Base-by-base conservation (phyloP, 2,113 vertebrate genomes). In the Eurystomus gularis region DNA sequence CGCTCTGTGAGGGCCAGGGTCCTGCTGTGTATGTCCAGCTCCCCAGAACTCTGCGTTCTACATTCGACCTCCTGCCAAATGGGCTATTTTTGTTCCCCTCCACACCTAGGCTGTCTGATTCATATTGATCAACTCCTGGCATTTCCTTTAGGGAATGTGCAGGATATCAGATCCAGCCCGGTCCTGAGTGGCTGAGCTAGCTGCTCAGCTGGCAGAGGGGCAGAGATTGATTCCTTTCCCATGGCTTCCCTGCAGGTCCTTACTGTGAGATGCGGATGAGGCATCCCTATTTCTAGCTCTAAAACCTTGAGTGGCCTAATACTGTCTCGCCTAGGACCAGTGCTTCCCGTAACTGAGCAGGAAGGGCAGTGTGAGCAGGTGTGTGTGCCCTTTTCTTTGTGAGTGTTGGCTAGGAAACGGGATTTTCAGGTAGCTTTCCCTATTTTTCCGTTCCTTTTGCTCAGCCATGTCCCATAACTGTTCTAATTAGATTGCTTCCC, bases 101-200 rank as follows among this genome's bases (percentile, higher is more conserved):
- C 51, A 46, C 15, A 35, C 9, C 17, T 6, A 2, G 25, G 11
- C 37, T 66, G 73, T 39, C 54, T 2, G 0, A 0, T 28, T 88
- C 28, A 51, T 40, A 13, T 7, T 40, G 39, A 60, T 55, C 62
- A 19, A 1, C 10, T 76, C 58, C 46, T 61, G 52, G 51, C 5
- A 5, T 31, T 93, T 83, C 54, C 65, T 39, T 18, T 29, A 13
- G 10, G 76, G 19, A 2, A 0, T 57, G 40, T 28, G 84, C 44
- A 73, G 68, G 1, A 0, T 6, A 0, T 8, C 35, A 33, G 39
- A 70, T 29, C 29, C 46, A 35, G 57, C 55, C 48, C 2, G 0
- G 19, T 58, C 37, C 24, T 1, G 19, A 5, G 57, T 10, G 33
- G 10, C 57, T 72, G 66, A 52, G 57, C 6, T 33, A 65, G 39